Evolutionary conservation across 2,888 invertebrate species (phyloP).

Genomic region (Miltochrista miniata): DNA sequence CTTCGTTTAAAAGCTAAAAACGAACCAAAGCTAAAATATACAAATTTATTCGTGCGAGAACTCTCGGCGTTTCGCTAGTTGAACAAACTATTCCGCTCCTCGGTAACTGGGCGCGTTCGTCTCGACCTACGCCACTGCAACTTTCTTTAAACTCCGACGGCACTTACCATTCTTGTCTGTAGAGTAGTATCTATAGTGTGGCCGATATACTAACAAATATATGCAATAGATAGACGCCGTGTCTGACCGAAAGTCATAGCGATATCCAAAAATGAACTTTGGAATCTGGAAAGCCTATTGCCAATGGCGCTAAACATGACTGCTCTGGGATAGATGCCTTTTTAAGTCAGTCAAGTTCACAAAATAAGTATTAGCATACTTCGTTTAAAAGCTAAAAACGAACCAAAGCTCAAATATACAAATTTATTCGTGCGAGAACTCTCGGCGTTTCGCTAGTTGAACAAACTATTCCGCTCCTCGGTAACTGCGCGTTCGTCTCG

Average conservation of each 20-base stretch:
- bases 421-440: slow-evolving; percentile 34
- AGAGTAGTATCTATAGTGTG: slow-evolving; percentile 48
- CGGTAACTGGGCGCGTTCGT: slow-evolving; percentile 42
- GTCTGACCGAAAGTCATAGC: no score
- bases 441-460: slow-evolving; percentile 20
- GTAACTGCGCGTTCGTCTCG: slow-evolving; percentile 51
- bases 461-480: slow-evolving; percentile 42
- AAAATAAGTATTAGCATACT: neutral
- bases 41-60: slow-evolving; percentile 34
- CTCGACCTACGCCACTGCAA: slow-evolving; percentile 72
- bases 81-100: slow-evolving; percentile 41
- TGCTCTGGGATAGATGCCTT: no score
- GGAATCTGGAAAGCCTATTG: no score
- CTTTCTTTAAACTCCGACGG: slow-evolving; percentile 64
- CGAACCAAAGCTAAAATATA: slow-evolving; percentile 25
- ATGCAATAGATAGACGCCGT: no score
- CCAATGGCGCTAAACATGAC: no score
- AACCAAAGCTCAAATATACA: slow-evolving; percentile 22
- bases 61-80: slow-evolving; percentile 22
- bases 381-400: neutral
- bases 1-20: slow-evolving; percentile 10
- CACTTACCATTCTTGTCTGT: slow-evolving; percentile 28
- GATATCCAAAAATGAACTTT: no score
- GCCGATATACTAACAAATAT: slow-evolving; percentile 41
- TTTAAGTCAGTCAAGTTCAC: slow-evolving; percentile 1